A percentile compares a stretch with the other conserved stretches of the same genome.
Conservation (phyloP, 2,797 vertebrate genomes). For the Micromesistius poutassou region DNA sequence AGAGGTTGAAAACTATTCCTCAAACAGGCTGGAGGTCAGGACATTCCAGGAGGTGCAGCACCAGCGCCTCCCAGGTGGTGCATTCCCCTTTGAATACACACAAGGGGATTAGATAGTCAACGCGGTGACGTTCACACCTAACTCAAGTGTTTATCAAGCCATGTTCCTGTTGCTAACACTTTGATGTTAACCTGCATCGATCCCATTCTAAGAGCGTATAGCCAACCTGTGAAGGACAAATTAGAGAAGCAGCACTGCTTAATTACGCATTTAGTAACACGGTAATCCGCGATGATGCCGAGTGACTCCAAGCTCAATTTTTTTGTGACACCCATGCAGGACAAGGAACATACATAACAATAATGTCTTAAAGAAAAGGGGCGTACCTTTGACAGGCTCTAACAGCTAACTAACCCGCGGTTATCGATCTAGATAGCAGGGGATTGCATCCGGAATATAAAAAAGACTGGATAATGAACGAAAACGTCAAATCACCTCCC, state of each 20-base stretch:
- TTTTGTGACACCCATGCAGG: conserved; percentile 33
- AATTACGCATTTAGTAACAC: conserved; percentile 56
- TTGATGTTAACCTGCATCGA: conserved; percentile 68
- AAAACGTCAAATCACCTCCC: not conserved
- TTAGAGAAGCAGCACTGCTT: conserved; percentile 60
- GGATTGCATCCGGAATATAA: not conserved
- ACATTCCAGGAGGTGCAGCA: not conserved
- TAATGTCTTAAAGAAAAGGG: conserved; percentile 52
- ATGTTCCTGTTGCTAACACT: conserved; percentile 52
- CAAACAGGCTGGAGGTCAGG: not conserved
- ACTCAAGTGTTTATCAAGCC: conserved; percentile 51
- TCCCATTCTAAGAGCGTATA: conserved; percentile 60
- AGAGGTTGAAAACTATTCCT: not conserved
- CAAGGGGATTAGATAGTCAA: conserved; percentile 67
- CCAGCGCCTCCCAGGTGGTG: not conserved
- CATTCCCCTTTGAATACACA: conserved; percentile 50
- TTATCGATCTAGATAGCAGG: not conserved
- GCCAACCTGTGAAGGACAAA: conserved; percentile 73
- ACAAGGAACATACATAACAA: conserved; percentile 48
- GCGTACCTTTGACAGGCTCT: conserved; percentile 9
- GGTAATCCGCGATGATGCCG: conserved; percentile 51
- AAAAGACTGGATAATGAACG: not conserved
- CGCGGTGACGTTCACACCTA: conserved; percentile 56
- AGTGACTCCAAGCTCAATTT: conserved; percentile 28
- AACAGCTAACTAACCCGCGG: not conserved